phyloP scores from a whole-genome alignment of 2,113 vertebrate genomes.

The Vidua chalybeata region DNA sequence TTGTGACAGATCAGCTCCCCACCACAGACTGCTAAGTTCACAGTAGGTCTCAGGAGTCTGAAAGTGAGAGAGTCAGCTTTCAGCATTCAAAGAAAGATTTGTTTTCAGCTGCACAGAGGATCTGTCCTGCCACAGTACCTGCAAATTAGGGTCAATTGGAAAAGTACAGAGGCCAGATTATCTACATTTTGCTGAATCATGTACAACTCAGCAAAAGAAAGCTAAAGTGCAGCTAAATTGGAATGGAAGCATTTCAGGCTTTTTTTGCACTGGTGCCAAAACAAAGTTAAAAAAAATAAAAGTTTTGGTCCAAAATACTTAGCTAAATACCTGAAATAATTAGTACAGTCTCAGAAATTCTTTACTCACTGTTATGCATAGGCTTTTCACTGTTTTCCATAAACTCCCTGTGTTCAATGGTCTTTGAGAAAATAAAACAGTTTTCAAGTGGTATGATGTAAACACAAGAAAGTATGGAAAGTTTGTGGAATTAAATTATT shows the following conservation, averaged over 20 bases:
- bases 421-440: neutral
- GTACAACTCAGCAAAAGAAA: neutral
- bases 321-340: neutral
- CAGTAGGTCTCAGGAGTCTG: slow-evolving; percentile 26
- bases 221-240: neutral
- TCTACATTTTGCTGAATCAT: slow-evolving; percentile 20
- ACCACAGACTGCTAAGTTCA: slow-evolving; percentile 32
- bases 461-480: neutral
- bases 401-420: neutral
- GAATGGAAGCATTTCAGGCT: neutral
- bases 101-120: neutral
- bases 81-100: neutral
- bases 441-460: neutral
- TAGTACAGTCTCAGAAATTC: neutral
- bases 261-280: neutral
- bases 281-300: neutral
- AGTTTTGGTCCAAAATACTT: neutral
- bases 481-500: neutral
- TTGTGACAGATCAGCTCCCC: slow-evolving; percentile 34
- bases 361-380: neutral
- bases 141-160: neutral
- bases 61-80: slow-evolving; percentile 12
- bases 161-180: neutral
- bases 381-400: neutral
- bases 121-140: neutral